Evolutionary conservation across 2,113 vertebrate genomes (phyloP).

Genomic region (Elephas maximus): DNA sequence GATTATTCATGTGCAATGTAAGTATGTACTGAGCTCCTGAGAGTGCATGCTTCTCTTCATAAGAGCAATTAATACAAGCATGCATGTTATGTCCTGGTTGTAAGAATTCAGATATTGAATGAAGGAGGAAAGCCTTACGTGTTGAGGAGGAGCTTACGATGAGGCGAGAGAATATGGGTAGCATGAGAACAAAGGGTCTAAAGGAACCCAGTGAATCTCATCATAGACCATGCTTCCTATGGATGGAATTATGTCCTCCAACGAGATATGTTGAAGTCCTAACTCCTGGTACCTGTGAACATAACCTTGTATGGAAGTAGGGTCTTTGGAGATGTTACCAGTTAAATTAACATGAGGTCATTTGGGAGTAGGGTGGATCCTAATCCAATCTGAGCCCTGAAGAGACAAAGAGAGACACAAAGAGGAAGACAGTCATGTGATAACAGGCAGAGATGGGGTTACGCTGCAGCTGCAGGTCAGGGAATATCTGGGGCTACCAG

Average conservation of each 20-base stretch:
- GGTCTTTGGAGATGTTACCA: background rate
- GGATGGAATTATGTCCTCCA: background rate
- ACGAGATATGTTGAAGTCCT: background rate
- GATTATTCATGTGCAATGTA: background rate
- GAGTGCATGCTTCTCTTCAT: background rate
- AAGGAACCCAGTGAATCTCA: background rate
- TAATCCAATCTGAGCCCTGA: background rate
- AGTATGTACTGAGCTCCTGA: background rate
- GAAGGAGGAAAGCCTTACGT: constrained; percentile 15
- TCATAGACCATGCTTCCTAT: background rate
- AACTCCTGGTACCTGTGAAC: no score
- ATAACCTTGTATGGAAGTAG: background rate
- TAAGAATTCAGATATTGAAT: background rate
- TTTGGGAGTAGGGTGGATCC: background rate
- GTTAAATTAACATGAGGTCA: background rate
- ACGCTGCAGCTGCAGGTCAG: background rate
- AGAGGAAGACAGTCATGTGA: background rate
- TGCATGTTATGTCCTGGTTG: background rate
- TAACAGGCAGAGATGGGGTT: background rate
- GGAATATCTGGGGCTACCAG: background rate
- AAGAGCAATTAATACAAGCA: background rate
- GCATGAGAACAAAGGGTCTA: background rate
- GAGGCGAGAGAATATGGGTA: background rate
- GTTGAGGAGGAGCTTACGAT: background rate
- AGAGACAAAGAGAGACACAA: background rate